Evolutionary conservation across 2,888 invertebrate genomes (phyloP), one percentile per base, ranked within the genome.

Genomic region (Trichopoda pennipes): DNA sequence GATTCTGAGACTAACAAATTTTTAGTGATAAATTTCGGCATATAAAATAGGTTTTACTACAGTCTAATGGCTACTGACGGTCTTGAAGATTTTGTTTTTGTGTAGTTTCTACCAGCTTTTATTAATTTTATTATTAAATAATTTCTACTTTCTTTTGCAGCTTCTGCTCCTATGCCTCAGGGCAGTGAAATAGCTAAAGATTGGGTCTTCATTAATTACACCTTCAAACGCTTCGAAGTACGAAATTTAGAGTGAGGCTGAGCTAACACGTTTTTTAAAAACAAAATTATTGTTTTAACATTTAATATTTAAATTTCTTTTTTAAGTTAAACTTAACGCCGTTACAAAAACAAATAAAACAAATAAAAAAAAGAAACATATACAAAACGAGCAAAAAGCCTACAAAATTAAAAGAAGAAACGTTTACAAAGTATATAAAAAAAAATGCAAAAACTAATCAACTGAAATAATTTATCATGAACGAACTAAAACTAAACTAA

Each of bases 181-280:
- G 97, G 97, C 89, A 97, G 97, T 84, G 97, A 97, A 92, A 96
- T 95, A 88, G 96, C 97, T 92, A 99, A 99, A 93, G 99, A 99
- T 93, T 99, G 99, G 98, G 99, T 99, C 87, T 99, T 99, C 92
- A 98, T 99, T 90, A 99, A 99, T 93, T 99, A 99, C 92, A 99
- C 99, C 83, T 99, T 99, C 93, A 99, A 99, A 92, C 94, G 99
- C 87, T 99, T 99, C 92, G 99, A 99, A 92, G 99, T 90, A 84
- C 88, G 90, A 84, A 90, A 90, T 85, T 84, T 90, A 85, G 90
- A 90, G 86, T 90, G 87, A 89, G 87, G 85, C 78, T 79, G 82
- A 64, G 79, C 79, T 80, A 47, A 80, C 63, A 80, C 64, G 73
- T 79, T 79, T 70, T 79, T 44, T 68, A 70, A 61, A 49, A 60